phyloP scores from a whole-genome alignment of 2,888 invertebrate genomes.

The Atethmia centrago region DNA sequence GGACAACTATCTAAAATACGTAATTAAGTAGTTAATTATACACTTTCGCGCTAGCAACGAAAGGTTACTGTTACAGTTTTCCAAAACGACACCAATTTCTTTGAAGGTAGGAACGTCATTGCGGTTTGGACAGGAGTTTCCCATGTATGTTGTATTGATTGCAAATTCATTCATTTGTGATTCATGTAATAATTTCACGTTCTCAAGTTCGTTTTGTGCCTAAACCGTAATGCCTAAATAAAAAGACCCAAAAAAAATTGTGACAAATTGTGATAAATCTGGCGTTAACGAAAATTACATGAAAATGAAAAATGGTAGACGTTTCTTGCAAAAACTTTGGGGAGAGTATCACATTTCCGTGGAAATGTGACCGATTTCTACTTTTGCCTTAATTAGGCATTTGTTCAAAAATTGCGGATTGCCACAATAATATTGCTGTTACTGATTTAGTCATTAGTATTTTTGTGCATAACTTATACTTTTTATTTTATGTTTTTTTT shows the following conservation, averaged over 20 bases:
- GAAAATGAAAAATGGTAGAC: not conserved
- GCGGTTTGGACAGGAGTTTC: conserved; percentile 24
- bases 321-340: not conserved
- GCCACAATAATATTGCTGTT: not conserved
- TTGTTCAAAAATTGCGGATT: not conserved
- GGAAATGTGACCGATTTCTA: not conserved
- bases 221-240: not conserved
- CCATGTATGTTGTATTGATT: conserved; percentile 18
- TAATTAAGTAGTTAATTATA: conserved; percentile 43
- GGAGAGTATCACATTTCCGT: not conserved
- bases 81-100: conserved; percentile 23
- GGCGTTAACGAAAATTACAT: not conserved
- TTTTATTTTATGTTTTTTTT: not conserved
- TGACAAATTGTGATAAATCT: not conserved
- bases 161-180: not conserved
- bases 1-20: conserved; percentile 64
- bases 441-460: not conserved
- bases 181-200: not conserved
- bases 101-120: conserved; percentile 15
- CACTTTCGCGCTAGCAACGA: conserved; percentile 10
- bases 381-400: not conserved
- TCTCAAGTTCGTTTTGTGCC: not conserved
- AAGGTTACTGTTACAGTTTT: conserved; percentile 27
- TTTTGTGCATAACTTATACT: not conserved
- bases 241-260: no score